Evolutionary conservation across 1,140 invertebrate species (phyloP).

Genomic region (Dufourea novaeangliae): DNA sequence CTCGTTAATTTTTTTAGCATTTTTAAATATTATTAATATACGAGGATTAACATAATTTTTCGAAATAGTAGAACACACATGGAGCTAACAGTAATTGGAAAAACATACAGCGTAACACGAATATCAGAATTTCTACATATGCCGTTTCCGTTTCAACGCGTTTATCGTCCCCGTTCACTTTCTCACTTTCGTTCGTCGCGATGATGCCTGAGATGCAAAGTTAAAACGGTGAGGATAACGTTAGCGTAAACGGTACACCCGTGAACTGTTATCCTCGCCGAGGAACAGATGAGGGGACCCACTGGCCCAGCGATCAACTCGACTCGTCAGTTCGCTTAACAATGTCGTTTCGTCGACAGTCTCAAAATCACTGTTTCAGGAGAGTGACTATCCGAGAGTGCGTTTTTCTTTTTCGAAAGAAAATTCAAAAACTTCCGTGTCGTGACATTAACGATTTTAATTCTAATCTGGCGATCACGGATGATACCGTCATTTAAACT

Average conservation of each 20-base stretch:
- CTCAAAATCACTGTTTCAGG: conserved; percentile 12
- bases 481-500: no score
- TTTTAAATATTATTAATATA: no score
- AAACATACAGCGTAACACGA: no score
- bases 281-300: conserved; percentile 65
- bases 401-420: not conserved
- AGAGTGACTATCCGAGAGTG: not conserved
- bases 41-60: no score
- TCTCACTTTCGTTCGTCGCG: conserved; percentile 64
- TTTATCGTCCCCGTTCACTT: conserved; percentile 55
- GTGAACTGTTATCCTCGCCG: conserved; percentile 74
- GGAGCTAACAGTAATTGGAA: no score
- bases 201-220: conserved; percentile 59
- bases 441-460: no score
- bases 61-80: no score
- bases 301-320: conserved; percentile 69
- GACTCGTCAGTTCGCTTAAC: conserved; percentile 66
- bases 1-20: no score
- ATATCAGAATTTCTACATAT: not conserved
- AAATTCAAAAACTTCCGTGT: not conserved
- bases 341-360: conserved; percentile 69
- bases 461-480: no score
- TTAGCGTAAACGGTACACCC: conserved; percentile 74
- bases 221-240: conserved; percentile 70
- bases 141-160: conserved; percentile 6